Evolutionary conservation across 2,797 vertebrate species (phyloP), one percentile per base, ranked within the genome.

Genomic region (Myoxocephalus aenaeus): DNA sequence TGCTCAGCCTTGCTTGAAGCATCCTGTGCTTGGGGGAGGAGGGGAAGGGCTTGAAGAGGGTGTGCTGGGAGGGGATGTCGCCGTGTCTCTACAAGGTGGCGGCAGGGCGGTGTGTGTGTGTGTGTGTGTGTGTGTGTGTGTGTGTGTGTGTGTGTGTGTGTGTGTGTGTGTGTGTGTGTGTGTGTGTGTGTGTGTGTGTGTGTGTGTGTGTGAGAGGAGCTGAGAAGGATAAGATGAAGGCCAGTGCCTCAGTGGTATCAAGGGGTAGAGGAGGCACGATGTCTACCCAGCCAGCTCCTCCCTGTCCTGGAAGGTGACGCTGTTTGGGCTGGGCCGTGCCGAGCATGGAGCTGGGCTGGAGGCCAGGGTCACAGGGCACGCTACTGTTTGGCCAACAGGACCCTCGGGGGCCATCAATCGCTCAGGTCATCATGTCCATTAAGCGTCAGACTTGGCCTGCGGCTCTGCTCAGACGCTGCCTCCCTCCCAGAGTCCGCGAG

Each of bases 21-120:
- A 97, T 98, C 96, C 96, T 97, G 96, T 94, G 92, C 93, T 86
- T 85, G 83, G 91, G 91, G 83, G 85, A 86, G 89, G 89, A 78
- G 78, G 86, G 84, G 82, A 82, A 89, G 84, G 65, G 81, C 56
- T 73, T 1, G n/a, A 68, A 69, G 72, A 84, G 77, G 73, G 29
- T 79, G 73, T 68, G 70, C 68, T 76, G 75, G 82, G 84, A 84
- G 87, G 91, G 87, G 87, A 87, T 88, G 87, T 89, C 34, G 48
- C 89, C 83, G 82, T 86, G 84, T 91, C 88, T 90, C 82, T 91
- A 71, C 79, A 86, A 91, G 90, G 90, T 91, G 86, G 82, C 13
- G 68, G 65, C 22, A 27, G 62, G 75, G 80, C 67, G 67, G 81
- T 73, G 61, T 58, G 34, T 84, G 50, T 27, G 81, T 84, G 77